These are phyloP conservation scores for Dermolepida albohirtum DNA, from an alignment of 2,888 invertebrate genomes.

Conservation along the genomic window DNA sequence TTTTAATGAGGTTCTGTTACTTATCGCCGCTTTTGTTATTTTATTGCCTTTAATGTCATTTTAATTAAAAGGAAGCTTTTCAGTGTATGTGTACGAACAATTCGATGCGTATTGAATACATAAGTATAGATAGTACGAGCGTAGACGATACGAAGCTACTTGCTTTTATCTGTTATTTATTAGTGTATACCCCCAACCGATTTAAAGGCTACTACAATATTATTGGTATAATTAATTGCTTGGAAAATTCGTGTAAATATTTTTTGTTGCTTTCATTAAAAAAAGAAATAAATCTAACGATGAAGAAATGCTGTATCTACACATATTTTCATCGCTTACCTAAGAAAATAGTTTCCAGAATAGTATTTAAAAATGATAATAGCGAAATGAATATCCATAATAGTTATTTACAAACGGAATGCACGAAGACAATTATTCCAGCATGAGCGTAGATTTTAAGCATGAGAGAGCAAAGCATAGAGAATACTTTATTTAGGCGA, in stretches of 20 bases:
- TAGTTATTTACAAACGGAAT: no score
- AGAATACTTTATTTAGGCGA: no score
- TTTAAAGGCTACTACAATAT: constrained; percentile 7
- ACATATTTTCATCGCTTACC: neutral
- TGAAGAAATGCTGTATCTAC: neutral
- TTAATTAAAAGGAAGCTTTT: constrained; percentile 27
- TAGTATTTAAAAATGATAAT: no score
- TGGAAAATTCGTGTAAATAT: constrained; percentile 14
- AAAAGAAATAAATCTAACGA: neutral
- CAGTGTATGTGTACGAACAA: neutral
- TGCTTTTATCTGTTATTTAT: constrained; percentile 19
- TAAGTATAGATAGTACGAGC: constrained; percentile 3
- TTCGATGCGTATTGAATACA: constrained; percentile 4
- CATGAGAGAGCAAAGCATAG: no score
- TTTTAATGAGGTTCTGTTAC: constrained; percentile 37
- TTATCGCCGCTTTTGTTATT: constrained; percentile 28
- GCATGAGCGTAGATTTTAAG: no score
- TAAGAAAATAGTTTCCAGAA: no score
- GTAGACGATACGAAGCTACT: constrained; percentile 5
- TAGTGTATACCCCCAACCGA: constrained; percentile 4
- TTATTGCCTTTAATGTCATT: constrained; percentile 29
- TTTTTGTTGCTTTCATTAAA: neutral
- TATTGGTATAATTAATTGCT: constrained; percentile 9
- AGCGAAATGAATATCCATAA: no score
- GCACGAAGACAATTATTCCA: no score